Evolutionary conservation across 2,888 invertebrate genomes (phyloP), one percentile per base, ranked within the genome.

Genomic region (Rhimphoctona megacephalus): DNA sequence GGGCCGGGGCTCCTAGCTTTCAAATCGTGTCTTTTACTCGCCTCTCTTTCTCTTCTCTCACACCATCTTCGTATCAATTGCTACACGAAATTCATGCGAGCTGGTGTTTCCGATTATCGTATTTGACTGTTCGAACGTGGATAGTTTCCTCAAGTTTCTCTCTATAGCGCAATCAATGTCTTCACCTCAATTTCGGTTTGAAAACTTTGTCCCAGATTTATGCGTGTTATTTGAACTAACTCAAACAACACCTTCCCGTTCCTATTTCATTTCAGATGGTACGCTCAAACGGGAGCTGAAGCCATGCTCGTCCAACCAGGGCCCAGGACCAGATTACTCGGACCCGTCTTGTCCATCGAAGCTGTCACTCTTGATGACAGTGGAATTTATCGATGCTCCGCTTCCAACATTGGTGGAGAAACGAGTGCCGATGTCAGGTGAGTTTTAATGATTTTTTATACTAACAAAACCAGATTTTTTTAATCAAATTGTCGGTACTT

Each of bases 391-490:
- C 95, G 96, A 85, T 97, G 97, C 92, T 95, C 96, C 2, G 96
- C 97, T 2, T 95, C 96, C 57, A 97, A 97, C 94, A 95, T 96
- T 64, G 96, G 96, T 9, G 97, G 97, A 8, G 96, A 97, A 93
- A 96, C 96, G 0, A 96, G 96, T 89, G 96, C 96, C 9, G 97
- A 97, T 91, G 92, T 97, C 81, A 95, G 96, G 90, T 94, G 22
- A 46, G 49, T 69, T 39, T 52, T 30, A 54, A 70, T 43, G 8
- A 61, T 19, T 17, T 57, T 61, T 46, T 30, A 19, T 54, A 0
- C 52, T 9, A 19, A 25, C 17, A 7, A 25, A 25, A 22, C 14
- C 8, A n/a, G 0, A n/a, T 30, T 11, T 25, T 19, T 57, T 2
- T 2, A 17, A 17, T 46, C 17, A 14, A 46, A 17, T 7, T 17